Percentiles rank a stretch among this genome's conserved stretches.
Conservation (phyloP, 2,113 vertebrate species). For the Rynchops niger region DNA sequence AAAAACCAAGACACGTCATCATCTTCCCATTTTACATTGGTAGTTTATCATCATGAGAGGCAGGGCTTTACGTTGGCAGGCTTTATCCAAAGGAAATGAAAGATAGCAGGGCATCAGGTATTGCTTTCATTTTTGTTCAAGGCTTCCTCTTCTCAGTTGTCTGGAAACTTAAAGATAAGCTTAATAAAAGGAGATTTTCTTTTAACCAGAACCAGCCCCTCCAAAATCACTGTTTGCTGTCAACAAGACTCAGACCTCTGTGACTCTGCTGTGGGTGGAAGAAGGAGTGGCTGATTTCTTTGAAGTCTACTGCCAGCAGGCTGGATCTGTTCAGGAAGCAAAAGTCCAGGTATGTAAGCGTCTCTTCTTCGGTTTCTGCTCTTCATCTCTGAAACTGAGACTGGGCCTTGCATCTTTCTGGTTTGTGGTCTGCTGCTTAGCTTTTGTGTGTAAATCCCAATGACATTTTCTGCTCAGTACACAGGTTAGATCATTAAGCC, state of each 20-base stretch:
- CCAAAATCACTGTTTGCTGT: constrained; percentile 89
- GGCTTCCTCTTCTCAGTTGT: not conserved
- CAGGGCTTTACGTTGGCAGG: not conserved
- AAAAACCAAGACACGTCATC: not conserved
- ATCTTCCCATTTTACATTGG: constrained; percentile 10
- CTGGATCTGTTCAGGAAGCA: constrained; percentile 65
- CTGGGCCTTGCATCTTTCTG: not conserved
- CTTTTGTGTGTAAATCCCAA: not conserved
- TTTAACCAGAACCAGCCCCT: constrained; percentile 86
- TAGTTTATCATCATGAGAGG: not conserved
- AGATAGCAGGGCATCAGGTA: not conserved
- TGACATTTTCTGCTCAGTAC: not conserved
- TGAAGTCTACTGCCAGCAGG: constrained; percentile 84
- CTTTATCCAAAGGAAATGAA: constrained; percentile 9
- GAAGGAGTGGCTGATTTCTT: constrained; percentile 94
- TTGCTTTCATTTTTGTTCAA: not conserved
- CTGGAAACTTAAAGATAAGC: not conserved
- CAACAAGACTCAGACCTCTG: constrained; percentile 88
- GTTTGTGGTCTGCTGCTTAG: not conserved
- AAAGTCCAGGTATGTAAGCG: constrained; percentile 77
- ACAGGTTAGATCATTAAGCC: not conserved
- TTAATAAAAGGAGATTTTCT: not conserved
- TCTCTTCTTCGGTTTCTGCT: not conserved
- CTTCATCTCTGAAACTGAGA: not conserved
- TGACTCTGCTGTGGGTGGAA: constrained; percentile 94